Conservation (phyloP, 2,797 vertebrate species). For the Sternotherus odoratus region DNA sequence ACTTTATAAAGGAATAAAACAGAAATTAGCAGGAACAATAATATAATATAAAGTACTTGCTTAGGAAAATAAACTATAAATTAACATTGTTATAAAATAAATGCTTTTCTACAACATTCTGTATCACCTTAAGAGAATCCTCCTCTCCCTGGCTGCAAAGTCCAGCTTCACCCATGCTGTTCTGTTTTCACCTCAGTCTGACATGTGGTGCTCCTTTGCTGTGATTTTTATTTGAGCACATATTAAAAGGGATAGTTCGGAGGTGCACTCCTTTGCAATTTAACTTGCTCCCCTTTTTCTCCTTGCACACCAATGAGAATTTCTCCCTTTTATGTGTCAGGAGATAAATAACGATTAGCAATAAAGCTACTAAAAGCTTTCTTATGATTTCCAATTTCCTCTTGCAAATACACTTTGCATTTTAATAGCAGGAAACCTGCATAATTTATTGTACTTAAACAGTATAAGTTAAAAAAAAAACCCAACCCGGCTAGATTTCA, state of each 20-base stretch:
- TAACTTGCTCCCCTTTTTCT: background rate
- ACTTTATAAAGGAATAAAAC: background rate
- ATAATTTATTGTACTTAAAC: background rate
- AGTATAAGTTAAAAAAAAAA: background rate
- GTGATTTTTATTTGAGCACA: background rate
- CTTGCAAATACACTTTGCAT: background rate
- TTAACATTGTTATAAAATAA: background rate
- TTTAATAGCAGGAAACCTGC: background rate
- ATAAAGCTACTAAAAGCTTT: background rate
- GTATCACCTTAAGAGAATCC: background rate
- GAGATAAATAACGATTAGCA: background rate
- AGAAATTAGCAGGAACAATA: background rate
- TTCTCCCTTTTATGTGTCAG: background rate
- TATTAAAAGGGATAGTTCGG: background rate
- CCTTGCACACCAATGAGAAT: background rate
- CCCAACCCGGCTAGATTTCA: background rate
- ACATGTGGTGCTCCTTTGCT: background rate
- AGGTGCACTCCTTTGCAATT: accelerated
- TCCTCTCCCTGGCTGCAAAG: background rate
- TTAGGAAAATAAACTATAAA: background rate
- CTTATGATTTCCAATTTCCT: background rate
- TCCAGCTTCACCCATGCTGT: background rate
- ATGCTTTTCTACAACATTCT: background rate
- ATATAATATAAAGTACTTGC: background rate
- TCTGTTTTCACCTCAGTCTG: background rate